A percentile compares a stretch with the other conserved stretches of the same genome.
These are phyloP conservation scores for Sterrhoptilus dennistouni DNA, from an alignment of 2,113 vertebrate genomes.

Conservation along the genomic window DNA sequence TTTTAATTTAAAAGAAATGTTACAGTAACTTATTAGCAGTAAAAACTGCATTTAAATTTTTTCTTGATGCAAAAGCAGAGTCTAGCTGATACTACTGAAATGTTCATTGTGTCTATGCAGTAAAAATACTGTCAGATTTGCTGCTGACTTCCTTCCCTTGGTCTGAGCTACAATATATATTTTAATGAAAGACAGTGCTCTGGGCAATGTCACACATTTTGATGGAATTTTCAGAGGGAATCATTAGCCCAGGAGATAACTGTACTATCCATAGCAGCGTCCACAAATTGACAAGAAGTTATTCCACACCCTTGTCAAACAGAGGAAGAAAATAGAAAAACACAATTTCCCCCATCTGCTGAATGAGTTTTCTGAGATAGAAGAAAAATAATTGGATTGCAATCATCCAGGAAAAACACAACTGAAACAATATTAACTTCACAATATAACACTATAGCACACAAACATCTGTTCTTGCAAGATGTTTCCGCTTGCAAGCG, in stretches of 20 bases:
- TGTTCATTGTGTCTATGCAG: neutral
- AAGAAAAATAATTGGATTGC: slow-evolving; percentile 41
- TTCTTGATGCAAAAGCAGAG: neutral
- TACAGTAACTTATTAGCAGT: neutral
- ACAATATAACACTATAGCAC: neutral
- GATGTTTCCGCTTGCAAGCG: neutral
- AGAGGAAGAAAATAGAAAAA: slow-evolving; percentile 7
- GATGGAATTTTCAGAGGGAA: slow-evolving; percentile 33
- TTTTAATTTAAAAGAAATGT: neutral
- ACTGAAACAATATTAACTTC: slow-evolving; percentile 23
- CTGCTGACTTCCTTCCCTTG: neutral
- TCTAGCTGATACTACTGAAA: neutral
- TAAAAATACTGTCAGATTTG: neutral
- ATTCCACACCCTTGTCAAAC: neutral
- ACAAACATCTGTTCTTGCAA: slow-evolving; percentile 19
- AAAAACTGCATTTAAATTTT: neutral
- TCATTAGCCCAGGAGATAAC: slow-evolving; percentile 21
- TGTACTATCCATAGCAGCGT: neutral
- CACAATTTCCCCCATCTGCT: neutral
- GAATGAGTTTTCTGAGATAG: slow-evolving; percentile 21
- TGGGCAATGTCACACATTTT: slow-evolving; percentile 27
- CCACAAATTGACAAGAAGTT: slow-evolving; percentile 2
- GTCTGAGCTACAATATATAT: neutral
- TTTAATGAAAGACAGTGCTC: slow-evolving; percentile 33
- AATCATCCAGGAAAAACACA: slow-evolving; percentile 27